phyloP scores from a whole-genome alignment of 2,888 invertebrate species.

The Agapostemon virescens region DNA sequence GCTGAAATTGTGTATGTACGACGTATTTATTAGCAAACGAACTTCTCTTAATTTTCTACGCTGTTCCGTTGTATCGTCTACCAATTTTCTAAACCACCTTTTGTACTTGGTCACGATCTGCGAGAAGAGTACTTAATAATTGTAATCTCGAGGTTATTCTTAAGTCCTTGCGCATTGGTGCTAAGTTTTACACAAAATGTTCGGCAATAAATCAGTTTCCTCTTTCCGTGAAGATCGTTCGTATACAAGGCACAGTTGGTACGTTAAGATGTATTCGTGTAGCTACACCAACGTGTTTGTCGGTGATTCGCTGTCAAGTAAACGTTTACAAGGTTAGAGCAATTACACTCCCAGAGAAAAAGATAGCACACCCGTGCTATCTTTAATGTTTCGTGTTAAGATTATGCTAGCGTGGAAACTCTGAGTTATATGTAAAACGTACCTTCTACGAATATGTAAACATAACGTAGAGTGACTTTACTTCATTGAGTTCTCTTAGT shows the following conservation, averaged over 20 bases:
- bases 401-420: too few relatives aligned
- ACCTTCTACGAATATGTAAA: too few relatives aligned
- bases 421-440: too few relatives aligned
- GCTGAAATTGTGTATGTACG: not conserved
- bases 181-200: not conserved
- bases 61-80: not conserved
- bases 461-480: too few relatives aligned
- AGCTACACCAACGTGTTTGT: not conserved
- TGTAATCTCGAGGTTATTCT: not conserved
- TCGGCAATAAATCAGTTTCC: not conserved
- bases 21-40: conserved; percentile 5
- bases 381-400: too few relatives aligned
- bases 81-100: not conserved
- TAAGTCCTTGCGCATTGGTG: not conserved
- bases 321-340: not conserved
- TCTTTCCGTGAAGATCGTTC: not conserved
- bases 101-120: conserved; percentile 1
- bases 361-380: too few relatives aligned
- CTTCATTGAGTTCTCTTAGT: too few relatives aligned
- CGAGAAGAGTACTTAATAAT: conserved; percentile 8
- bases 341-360: too few relatives aligned
- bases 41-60: not conserved
- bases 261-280: not conserved
- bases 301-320: not conserved
- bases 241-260: not conserved